Base-by-base conservation (phyloP, 2,888 invertebrate species). In the Flexamia atlantica region DNA sequence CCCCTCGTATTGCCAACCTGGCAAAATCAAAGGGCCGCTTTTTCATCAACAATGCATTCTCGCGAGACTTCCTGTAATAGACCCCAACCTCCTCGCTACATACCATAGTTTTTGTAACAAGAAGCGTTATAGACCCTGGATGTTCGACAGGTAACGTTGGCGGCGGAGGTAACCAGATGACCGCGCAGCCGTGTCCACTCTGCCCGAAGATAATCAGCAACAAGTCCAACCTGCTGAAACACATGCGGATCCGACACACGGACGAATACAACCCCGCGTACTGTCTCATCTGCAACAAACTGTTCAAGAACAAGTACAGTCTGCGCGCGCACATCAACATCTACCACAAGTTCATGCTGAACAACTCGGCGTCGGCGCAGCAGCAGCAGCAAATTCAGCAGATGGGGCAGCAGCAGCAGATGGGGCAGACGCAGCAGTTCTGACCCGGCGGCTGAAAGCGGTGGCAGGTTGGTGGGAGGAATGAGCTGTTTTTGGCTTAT, bases 241-340 rank as follows among this genome's bases (percentile, higher is more conserved):
- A 89, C 86, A 89, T 89, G 87, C 87, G 89, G 81, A 89, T 89
- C 82, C 87, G 89, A 42, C 89, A 89, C 86, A 89, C 88, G 83
- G 88, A 88, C 68, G 87, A 87, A 40, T 88, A 88, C 82, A 87
- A 87, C 72, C 89, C 89, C 25, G 89, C 89, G 53, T 88, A 87
- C 84, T 89, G 89, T 84, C 86, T 86, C 50, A 86, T 88, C 14
- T 89, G 89, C 84, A 87, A 87, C 81, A 89, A 89, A 84, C 87
- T 89, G 28, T 89, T 89, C 87, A 89, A 89, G 86, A 89, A 89
- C 87, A 89, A 89, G 87, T 89, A 89, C 85, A 89, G 89, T 85
- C 86, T 89, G 10, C 87, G 89, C 42, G 89, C 89, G 25, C 89
- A 89, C 85, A 87, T 89, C 85, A 89, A 89, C 84, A 89, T 89